Evolutionary conservation across 2,888 invertebrate genomes (phyloP), one percentile per base, ranked within the genome.

Genomic region (Hemicrepidius hirtus): DNA sequence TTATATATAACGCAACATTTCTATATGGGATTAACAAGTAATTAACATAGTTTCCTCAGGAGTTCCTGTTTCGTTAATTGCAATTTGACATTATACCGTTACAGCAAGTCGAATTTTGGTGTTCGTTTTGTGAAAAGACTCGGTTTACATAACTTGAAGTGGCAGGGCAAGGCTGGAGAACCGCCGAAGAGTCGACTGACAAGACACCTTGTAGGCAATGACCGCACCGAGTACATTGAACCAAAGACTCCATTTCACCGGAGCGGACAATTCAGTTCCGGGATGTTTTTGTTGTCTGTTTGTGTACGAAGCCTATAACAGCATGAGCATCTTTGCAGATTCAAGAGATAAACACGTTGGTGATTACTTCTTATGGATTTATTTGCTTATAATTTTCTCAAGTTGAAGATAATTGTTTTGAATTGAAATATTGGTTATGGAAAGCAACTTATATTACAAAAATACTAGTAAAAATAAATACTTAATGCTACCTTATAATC

Each of bases 181-280:
- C 75, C 76, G 73, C 76, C 72, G 77, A 76, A 80, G 79, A 78
- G 73, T 73, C 74, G 75, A 76, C 80, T 80, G 82, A 83, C 83
- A 83, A 84, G 82, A 82, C 82, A 82, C 75, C 71, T 68, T 64
- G 71, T 82, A 84, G 83, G 82, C 84, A 84, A 83, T 83, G 84
- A 85, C 84, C 84, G 83, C 77, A 77, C 73, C 76, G 75, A 77
- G 84, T 82, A 79, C 83, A 77, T 84, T 84, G 83, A 82, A 84
- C 84, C 80, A 80, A 77, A 78, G 79, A 78, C 82, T 81, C 80
- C 79, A 81, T 82, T 82, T 81, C 84, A 82, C 82, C 82, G 80
- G 81, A 82, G 82, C 82, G 82, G 80, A 82, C 80, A 80, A 81
- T 73, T 82, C 76, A 80, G 81, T 82, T 82, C 81, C 81, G 81